phyloP scores from a whole-genome alignment of 2,888 invertebrate genomes.

The Nomada lathburiana region DNA sequence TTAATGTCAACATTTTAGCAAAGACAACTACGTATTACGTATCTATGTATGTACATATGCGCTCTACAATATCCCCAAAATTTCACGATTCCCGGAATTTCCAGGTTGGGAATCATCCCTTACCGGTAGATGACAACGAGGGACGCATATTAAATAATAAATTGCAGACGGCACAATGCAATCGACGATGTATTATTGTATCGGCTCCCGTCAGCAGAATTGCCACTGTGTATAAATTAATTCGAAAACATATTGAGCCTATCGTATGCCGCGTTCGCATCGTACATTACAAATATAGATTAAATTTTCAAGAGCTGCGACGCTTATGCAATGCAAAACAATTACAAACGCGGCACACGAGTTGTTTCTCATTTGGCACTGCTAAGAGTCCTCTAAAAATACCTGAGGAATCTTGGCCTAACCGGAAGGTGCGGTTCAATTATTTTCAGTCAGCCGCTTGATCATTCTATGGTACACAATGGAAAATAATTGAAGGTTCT shows the following conservation, averaged over 20 bases:
- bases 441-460: slow-evolving; percentile 28
- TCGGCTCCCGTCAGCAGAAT: neutral
- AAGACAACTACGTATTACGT: no score
- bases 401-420: slow-evolving; percentile 49
- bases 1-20: no score
- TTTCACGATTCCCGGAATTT: no score
- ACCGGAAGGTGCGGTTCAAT: slow-evolving; percentile 30
- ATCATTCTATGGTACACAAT: neutral
- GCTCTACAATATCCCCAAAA: no score
- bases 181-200: neutral
- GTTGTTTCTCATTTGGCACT: slow-evolving; percentile 16
- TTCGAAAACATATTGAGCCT: neutral
- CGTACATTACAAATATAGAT: slow-evolving; percentile 21
- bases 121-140: no score
- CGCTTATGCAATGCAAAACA: slow-evolving; percentile 51
- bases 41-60: no score
- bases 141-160: no score
- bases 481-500: slow-evolving; percentile 6
- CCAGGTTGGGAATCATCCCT: no score
- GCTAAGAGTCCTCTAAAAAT: slow-evolving; percentile 43
- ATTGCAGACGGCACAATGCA: no score
- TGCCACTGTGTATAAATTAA: neutral
- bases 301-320: slow-evolving; percentile 15
- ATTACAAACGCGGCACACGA: slow-evolving; percentile 35
- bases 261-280: neutral